A percentile compares a stretch with the other conserved stretches of the same genome.
These are phyloP conservation scores for Grus americana DNA, from an alignment of 2,113 vertebrate species.

Conservation along the genomic window DNA sequence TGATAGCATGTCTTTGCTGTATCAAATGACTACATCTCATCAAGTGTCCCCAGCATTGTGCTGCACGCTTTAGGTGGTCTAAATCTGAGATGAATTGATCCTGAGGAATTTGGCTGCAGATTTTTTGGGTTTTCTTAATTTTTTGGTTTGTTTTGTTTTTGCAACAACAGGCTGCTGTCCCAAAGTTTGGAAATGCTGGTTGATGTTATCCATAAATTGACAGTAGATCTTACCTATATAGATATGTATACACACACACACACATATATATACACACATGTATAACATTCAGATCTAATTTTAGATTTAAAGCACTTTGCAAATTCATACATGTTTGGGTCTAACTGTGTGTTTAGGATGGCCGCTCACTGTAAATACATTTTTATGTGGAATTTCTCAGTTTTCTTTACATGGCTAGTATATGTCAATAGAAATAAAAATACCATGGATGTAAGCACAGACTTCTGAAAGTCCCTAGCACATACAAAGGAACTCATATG, in stretches of 20 bases:
- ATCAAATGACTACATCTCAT: not conserved
- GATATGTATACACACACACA: not conserved
- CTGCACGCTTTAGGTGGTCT: not conserved
- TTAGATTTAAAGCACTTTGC: not conserved
- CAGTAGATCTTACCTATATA: not conserved
- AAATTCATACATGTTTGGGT: not conserved
- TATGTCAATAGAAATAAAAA: not conserved
- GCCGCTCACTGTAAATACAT: not conserved
- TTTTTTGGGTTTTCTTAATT: too few relatives aligned
- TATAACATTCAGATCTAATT: not conserved
- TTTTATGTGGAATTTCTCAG: not conserved
- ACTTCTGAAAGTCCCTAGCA: not conserved
- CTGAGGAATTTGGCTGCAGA: not conserved
- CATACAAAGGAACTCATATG: not conserved
- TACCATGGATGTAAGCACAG: rapidly evolving
- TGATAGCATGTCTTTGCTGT: not conserved
- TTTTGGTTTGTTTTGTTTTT: too few relatives aligned
- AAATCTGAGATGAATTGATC: not conserved
- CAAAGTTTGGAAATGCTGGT: not conserved
- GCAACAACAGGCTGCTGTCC: not conserved
- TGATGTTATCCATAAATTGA: not conserved
- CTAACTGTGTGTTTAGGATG: not conserved
- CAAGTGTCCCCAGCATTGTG: not conserved
- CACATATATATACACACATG: not conserved
- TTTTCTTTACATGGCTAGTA: not conserved